Conservation (phyloP, 2,797 vertebrate genomes). For the Hoplostethus mediterraneus region DNA sequence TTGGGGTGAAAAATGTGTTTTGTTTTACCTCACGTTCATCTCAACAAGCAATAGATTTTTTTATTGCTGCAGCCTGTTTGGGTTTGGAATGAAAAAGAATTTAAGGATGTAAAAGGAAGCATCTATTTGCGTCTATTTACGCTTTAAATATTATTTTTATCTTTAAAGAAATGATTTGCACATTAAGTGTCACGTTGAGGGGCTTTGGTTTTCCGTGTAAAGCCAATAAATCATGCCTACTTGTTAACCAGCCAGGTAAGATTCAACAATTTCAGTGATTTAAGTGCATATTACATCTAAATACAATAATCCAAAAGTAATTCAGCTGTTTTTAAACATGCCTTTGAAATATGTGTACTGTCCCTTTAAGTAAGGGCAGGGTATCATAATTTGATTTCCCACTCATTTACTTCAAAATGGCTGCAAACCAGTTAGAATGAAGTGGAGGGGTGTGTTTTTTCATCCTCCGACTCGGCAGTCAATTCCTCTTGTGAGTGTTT, state of each 20-base stretch:
- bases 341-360: constrained; percentile 64
- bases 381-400: constrained; percentile 81
- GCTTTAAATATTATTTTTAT: background rate
- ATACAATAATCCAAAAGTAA: constrained; percentile 70
- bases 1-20: too few species aligned
- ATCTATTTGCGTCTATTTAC: background rate
- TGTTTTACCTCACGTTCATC: too few species aligned
- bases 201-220: background rate
- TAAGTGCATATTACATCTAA: constrained; percentile 28
- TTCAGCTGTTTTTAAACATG: constrained; percentile 61
- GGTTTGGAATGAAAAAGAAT: too few species aligned
- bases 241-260: background rate
- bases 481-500: constrained; percentile 80
- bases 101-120: too few species aligned
- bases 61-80: background rate
- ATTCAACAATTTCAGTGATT: constrained; percentile 30
- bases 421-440: constrained; percentile 81
- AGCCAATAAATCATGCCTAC: background rate
- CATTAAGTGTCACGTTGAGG: too few species aligned
- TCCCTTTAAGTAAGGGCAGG: constrained; percentile 78
- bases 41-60: too few species aligned
- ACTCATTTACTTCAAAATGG: constrained; percentile 84
- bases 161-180: background rate
- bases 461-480: constrained; percentile 69
- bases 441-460: constrained; percentile 66